Evolutionary conservation across 2,888 invertebrate species (phyloP).

Genomic region (Ferdinandea cuprea): DNA sequence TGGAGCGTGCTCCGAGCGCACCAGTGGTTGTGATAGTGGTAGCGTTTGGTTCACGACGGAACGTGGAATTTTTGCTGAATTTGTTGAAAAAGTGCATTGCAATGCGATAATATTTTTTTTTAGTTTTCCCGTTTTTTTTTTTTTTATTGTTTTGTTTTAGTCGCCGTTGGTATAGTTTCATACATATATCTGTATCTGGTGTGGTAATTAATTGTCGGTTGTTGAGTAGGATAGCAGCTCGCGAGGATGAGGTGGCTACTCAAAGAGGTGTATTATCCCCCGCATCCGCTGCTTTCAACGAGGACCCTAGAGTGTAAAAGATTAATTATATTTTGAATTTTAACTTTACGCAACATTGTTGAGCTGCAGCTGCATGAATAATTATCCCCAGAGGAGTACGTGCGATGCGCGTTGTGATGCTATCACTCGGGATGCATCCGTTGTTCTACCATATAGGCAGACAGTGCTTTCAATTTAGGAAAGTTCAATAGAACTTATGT

Average conservation of each 20-base stretch:
- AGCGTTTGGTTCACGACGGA: constrained; percentile 42
- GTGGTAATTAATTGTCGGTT: constrained; percentile 43
- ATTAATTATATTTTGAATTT: constrained; percentile 20
- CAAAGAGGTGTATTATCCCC: background rate
- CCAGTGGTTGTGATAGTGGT: constrained; percentile 12
- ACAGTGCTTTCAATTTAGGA: constrained; percentile 1
- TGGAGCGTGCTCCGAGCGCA: constrained; percentile 13
- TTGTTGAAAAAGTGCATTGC: constrained; percentile 55
- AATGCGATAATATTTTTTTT: constrained; percentile 3
- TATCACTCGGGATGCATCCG: background rate
- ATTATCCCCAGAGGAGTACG: background rate
- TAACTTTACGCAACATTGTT: too few species aligned
- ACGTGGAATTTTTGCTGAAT: constrained; percentile 50
- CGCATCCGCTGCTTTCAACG: background rate
- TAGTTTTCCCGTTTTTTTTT: background rate
- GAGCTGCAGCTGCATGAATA: background rate
- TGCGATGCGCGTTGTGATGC: background rate
- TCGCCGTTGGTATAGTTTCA: too few species aligned
- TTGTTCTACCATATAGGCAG: too few species aligned
- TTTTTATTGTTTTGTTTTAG: background rate
- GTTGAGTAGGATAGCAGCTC: too few species aligned
- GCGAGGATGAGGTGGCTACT: too few species aligned
- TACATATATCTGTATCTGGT: too few species aligned
- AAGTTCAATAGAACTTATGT: too few species aligned
- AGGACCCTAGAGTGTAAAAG: background rate